Base-by-base conservation (phyloP, 1,140 invertebrate species). In the Steinernema khuongi region DNA sequence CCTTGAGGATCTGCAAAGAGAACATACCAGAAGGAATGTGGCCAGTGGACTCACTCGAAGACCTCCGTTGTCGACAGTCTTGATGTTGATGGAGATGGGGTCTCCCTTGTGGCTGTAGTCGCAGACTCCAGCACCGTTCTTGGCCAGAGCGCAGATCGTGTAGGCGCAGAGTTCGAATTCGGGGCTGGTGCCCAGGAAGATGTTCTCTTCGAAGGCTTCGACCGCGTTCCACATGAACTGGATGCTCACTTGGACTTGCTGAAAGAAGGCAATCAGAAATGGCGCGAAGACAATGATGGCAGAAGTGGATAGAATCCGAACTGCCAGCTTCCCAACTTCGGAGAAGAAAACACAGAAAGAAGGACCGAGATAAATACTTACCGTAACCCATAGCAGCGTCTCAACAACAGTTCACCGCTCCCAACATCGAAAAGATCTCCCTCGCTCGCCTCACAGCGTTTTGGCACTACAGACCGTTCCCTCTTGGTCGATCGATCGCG, bases 131-230 rank as follows among this genome's bases (percentile, higher is more conserved):
- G 60, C 67, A 26, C 50, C 50, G 50, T 11, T 26, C 50, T 60
- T 60, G 18, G 36, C 68, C 44, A 77, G 66, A 0, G 75, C 75
- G 4, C 74, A 77, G 43, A 77, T 60, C 22, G 75, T 77, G 68
- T 77, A 77, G 33, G 71, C 68, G 31, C 71, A 68, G 30, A 77
- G 43, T 43, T 77, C 75, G 71, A 77, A 77, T 22, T 71, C 36
- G 28, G 75, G 75, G 29, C 67, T 50, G 2, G 30, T 75, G 68
- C 73, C 73, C n/a, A 77, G 72, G 36, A 77, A 70, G 72, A 77
- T 74, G 17, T 72, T 41, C 18, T 32, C 36, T 41, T 77, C 72
- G 67, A 77, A 1, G n/a, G 75, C 75, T 36, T 74, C 41, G 66
- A 36, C 31, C 33, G 36, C 22, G 67, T 74, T 74, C 33, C 60